Base-by-base conservation (phyloP, 2,888 invertebrate genomes). In the Scaptomyza reducta region DNA sequence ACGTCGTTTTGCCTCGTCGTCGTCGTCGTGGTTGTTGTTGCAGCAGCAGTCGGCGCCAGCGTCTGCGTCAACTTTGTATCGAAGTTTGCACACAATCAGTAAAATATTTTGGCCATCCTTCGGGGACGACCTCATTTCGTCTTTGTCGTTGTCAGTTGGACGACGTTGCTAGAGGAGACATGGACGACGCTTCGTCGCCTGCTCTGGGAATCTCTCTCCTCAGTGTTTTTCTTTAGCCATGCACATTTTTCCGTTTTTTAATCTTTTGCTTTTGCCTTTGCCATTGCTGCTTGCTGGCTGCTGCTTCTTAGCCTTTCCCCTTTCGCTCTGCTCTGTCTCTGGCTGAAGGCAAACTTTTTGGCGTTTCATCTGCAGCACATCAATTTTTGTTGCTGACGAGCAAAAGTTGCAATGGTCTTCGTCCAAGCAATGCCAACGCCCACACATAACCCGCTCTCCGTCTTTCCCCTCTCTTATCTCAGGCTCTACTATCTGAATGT, bases 281-380 rank as follows among this genome's bases (percentile, higher is more conserved):
- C 49, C 47, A 29, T 33, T 49, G 31, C 65, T 72, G 65, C 27
- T 27, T 22, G 22, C 22, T 22, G 22, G 1, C 7, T 27, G 62
- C 64, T 66, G 60, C 65, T 80, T 74, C 69, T 74, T 77, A 73
- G 70, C 70, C 70, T 44, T 54, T 54, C 45, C 55, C 22, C 44
- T 25, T 25, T 27, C 54, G 27, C 1, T 16, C 18, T 33, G 11
- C 44, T 7, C 61, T 59, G 53, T 29, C 71, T 61, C 62, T 73
- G 51, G 76, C 74, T 72, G 74, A 87, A 77, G 86, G 83, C 88
- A 72, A 86, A 86, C 87, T 89, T 86, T 88, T 86, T 89, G 86
- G 89, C 89, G 88, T 86, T 86, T 89, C 89, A 86, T 86, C 86
- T 86, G 87, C 89, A 86, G 89, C 86, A 85, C 88, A 86, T 86